Evolutionary conservation across 2,888 invertebrate genomes (phyloP), one percentile per base, ranked within the genome.

Genomic region (Diaperis boleti): DNA sequence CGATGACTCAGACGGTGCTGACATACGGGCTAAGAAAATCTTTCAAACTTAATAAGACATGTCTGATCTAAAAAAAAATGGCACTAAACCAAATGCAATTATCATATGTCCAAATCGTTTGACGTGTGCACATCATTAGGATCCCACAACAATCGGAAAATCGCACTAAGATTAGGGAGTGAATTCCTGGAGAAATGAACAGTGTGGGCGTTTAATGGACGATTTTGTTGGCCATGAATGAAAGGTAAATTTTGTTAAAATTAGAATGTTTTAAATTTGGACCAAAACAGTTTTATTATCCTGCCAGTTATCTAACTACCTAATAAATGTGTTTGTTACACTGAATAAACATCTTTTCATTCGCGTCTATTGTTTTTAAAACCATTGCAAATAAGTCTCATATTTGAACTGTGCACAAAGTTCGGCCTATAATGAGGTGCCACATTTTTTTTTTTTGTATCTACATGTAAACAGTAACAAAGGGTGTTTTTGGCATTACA

Each of bases 191-290:
- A 56, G 61, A 65, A 62, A 66, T 63, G 61, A 49, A 42, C 39
- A 37, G 37, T 29, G 62, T 61, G 41, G 62, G 64, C 59, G 60
- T 64, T 68, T 68, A 64, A 68, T 68, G 62, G 60, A 57, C 64
- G 64, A 63, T 59, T 66, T 59, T 55, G 65, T 64, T 68, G 68
- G 62, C 68, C 65, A 55, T 68, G 68, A 68, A 68, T 64, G 64
- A 67, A 61, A 64, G 57, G 60, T 67, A 65, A 59, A 65, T 61
- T 65, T 62, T 20, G 59, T 65, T 64, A 65, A 62, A 65, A 52
- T 65, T 65, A 65, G 65, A 68, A 57, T 49, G 55, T 52, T 65
- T 65, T 62, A 65, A 59, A 62, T 62, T 65, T 62, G 59, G 62
- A 59, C 44, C 64, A 64, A 64, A 64, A 64, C 64, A 64, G 61